Percentiles rank a stretch among this genome's conserved stretches.
Evolutionary conservation across 2,113 vertebrate genomes (phyloP).

Genomic region (Isichthys henryi): DNA sequence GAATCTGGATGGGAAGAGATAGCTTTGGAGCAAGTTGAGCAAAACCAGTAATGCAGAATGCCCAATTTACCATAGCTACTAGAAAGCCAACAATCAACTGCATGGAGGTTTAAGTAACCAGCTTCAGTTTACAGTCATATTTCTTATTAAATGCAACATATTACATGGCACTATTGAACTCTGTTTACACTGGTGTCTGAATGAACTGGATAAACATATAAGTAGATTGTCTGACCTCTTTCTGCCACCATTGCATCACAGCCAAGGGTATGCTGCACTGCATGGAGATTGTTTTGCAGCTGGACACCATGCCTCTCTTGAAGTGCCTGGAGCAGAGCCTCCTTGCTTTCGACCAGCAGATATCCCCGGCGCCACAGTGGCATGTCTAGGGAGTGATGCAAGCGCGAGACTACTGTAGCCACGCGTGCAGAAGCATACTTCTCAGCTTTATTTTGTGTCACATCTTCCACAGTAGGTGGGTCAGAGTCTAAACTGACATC

Average conservation of each 20-base stretch:
- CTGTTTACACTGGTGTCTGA: background rate
- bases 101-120: background rate
- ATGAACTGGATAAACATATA: background rate
- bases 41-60: background rate
- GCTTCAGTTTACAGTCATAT: background rate
- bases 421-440: constrained; percentile 26
- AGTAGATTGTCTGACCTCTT: background rate
- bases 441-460: background rate
- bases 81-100: background rate
- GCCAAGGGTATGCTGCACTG: constrained; percentile 20
- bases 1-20: background rate
- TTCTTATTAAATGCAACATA: background rate
- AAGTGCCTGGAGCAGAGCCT: constrained; percentile 51
- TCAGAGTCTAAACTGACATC: constrained; percentile 18
- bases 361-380: constrained; percentile 45
- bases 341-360: constrained; percentile 57
- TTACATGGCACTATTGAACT: background rate
- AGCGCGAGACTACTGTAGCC: constrained; percentile 42
- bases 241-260: background rate
- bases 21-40: background rate
- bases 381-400: constrained; percentile 49
- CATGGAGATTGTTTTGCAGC: constrained; percentile 50
- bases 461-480: background rate
- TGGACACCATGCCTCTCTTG: constrained; percentile 50
- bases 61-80: background rate